These are phyloP conservation scores for Ischnura elegans DNA, from an alignment of 2,888 invertebrate species.

Conservation along the genomic window DNA sequence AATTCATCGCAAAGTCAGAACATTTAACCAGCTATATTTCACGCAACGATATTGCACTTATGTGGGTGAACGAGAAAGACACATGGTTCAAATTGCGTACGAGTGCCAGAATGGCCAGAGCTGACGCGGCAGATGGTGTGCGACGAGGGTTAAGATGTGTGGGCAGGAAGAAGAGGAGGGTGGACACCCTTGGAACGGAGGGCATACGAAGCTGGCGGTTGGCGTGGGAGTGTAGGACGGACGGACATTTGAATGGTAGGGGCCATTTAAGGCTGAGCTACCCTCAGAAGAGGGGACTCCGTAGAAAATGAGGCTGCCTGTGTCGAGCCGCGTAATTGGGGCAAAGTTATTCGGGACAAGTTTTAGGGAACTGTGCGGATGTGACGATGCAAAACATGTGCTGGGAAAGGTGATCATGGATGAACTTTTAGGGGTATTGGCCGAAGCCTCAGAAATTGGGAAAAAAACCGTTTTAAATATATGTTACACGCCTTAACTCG, in stretches of 20 bases:
- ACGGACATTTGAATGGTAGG: background rate
- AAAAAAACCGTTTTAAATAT: too few relatives aligned
- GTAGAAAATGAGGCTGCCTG: background rate
- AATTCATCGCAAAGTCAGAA: too few relatives aligned
- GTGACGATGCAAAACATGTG: background rate
- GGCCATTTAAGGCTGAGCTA: background rate
- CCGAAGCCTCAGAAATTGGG: too few relatives aligned
- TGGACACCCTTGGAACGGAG: background rate
- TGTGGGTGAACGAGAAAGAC: too few relatives aligned
- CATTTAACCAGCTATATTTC: too few relatives aligned
- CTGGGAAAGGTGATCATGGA: too few relatives aligned
- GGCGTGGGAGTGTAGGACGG: background rate
- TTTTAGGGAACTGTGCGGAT: background rate
- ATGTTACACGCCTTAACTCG: too few relatives aligned
- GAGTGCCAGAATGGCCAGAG: background rate
- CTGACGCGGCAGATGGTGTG: background rate
- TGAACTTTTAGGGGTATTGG: too few relatives aligned
- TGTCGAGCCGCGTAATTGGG: background rate
- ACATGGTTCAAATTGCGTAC: background rate
- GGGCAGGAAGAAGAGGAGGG: background rate
- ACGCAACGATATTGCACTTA: too few relatives aligned
- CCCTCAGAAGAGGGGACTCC: background rate
- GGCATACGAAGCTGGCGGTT: background rate
- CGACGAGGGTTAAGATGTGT: background rate
- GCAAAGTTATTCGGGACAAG: background rate